Percentiles rank a stretch among this genome's conserved stretches.
phyloP scores from a whole-genome alignment of 2,888 invertebrate genomes.

The Aspidiotus rigidus region DNA sequence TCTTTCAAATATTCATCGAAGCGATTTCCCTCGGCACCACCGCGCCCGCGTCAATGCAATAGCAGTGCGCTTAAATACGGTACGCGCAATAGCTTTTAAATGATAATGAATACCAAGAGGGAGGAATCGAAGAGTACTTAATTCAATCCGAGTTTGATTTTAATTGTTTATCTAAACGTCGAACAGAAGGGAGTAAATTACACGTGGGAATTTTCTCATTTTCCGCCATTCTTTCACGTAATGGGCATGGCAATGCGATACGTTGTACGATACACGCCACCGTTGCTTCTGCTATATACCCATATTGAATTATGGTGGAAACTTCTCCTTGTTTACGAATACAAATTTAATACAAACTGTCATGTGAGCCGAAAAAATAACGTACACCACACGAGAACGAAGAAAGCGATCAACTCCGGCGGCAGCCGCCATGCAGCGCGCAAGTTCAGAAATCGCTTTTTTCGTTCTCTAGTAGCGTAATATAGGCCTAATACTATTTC shows the following conservation, averaged over 20 bases:
- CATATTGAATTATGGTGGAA: slow-evolving; percentile 1
- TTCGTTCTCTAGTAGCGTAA: too few species aligned
- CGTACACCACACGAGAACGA: too few species aligned
- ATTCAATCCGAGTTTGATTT: slow-evolving; percentile 38
- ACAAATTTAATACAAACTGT: too few species aligned
- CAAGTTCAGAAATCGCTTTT: too few species aligned
- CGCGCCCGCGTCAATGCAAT: background rate
- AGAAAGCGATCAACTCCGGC: too few species aligned
- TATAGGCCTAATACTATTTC: too few species aligned
- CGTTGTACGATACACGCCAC: too few species aligned
- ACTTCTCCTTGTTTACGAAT: too few species aligned
- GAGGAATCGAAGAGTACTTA: slow-evolving; percentile 31
- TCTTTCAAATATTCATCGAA: background rate
- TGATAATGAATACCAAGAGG: slow-evolving; percentile 24
- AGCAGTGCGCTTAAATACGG: too few species aligned
- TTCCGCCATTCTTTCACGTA: slow-evolving; percentile 39
- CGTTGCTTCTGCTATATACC: background rate
- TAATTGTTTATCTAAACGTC: slow-evolving; percentile 37
- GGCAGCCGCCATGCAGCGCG: too few species aligned
- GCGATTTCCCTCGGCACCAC: background rate
- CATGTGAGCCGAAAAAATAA: too few species aligned
- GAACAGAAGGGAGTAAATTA: slow-evolving; percentile 37
- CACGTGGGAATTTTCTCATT: slow-evolving; percentile 40
- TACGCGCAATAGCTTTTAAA: slow-evolving; percentile 25
- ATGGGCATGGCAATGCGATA: background rate